Evolutionary conservation across 1,140 invertebrate genomes (phyloP), one percentile per base, ranked within the genome.

Genomic region (Drosophila elegans): DNA sequence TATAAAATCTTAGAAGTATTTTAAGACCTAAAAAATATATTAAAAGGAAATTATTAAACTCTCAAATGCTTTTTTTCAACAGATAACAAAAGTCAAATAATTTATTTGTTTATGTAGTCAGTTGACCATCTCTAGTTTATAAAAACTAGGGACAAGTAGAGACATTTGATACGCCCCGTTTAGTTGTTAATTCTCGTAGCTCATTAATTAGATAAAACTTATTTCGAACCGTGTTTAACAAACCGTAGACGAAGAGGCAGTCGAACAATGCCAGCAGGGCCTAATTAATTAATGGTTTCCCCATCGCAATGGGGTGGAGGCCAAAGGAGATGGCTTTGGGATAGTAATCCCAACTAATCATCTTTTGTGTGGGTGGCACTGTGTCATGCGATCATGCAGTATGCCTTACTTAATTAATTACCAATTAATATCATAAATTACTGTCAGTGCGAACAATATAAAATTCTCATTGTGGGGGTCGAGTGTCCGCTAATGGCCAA

Each of bases 351-450:
- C 64, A 48, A 61, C 72, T 53, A 42, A 63, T 54, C 54, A 63
- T 66, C 29, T 32, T 57, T 32, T 45, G 13, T 68, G 57, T 61
- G 61, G 69, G 61, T 56, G 66, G 55, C 59, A 42, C 74, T 41
- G 13, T 59, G 55, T 80, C 71, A 76, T 66, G 73, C 46, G 73
- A 76, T 25, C 41, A 36, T 52, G 16, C 16, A 21, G 16, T 21
- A 56, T 39, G 74, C 74, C 39, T 77, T 44, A 69, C 45, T 69
- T 69, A 73, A 66, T 86, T 83, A 79, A 83, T 88, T 73, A 67
- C 49, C 71, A 82, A 88, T 83, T 86, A 82, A 83, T 64, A 63
- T 82, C 74, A 88, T 86, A 83, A 86, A 86, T 88, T 76, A 83
- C 53, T 46, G 51, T 46, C 69, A 61, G 49, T 4, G 42, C 6